Evolutionary conservation across 2,888 invertebrate genomes (phyloP).

Genomic region (Sinodicranocentrus sp.): DNA sequence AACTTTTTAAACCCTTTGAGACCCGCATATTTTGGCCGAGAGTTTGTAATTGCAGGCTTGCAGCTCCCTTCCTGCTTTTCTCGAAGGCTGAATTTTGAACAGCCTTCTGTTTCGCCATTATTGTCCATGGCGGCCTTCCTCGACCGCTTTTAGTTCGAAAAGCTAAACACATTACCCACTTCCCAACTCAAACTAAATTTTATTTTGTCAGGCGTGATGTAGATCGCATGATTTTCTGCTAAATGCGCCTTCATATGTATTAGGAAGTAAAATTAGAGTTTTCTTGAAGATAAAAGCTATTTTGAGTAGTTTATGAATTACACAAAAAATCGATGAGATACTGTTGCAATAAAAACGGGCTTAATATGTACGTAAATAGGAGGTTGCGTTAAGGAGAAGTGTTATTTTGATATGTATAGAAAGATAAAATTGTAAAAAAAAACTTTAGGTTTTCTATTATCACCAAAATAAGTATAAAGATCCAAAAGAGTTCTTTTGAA

Average conservation of each 20-base stretch:
- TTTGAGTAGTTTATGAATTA: too few relatives aligned
- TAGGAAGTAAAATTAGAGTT: too few relatives aligned
- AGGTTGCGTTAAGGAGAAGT: too few relatives aligned
- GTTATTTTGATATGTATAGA: too few relatives aligned
- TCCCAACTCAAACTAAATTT: neutral
- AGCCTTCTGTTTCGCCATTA: constrained; percentile 63
- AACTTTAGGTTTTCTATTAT: too few relatives aligned
- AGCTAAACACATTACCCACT: constrained; percentile 62
- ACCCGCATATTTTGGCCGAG: constrained; percentile 60
- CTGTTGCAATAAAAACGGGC: too few relatives aligned
- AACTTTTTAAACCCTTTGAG: constrained; percentile 70
- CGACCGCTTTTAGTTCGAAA: constrained; percentile 53
- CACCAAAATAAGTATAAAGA: too few relatives aligned
- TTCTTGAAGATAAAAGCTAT: too few relatives aligned
- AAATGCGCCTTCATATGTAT: too few relatives aligned
- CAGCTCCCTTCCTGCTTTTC: neutral
- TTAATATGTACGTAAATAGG: too few relatives aligned
- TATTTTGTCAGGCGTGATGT: neutral
- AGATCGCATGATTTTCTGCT: neutral
- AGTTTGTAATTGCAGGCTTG: neutral
- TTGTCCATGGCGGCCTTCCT: constrained; percentile 65
- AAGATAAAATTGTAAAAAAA: too few relatives aligned
- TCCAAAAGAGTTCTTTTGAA: neutral
- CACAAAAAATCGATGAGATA: too few relatives aligned
- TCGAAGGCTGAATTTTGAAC: constrained; percentile 51